Evolutionary conservation across 1,140 invertebrate genomes (phyloP).

Genomic region (Platorchestia sp.): DNA sequence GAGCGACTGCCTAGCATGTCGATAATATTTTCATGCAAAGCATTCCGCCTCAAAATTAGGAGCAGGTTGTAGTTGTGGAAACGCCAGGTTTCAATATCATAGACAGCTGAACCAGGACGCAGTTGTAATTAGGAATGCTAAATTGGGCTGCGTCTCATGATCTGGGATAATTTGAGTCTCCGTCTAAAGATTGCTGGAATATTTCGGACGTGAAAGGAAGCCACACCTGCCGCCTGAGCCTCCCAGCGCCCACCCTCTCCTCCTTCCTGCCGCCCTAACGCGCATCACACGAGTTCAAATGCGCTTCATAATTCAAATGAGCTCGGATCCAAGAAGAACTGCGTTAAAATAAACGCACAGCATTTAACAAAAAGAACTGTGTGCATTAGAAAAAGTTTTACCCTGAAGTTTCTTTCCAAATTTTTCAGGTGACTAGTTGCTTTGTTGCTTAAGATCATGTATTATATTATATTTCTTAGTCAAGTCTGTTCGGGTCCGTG

Average conservation of each 20-base stretch:
- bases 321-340: no score
- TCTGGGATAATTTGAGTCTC: constrained; percentile 18
- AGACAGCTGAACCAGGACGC: background rate
- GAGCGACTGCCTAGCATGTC: background rate
- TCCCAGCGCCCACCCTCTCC: background rate
- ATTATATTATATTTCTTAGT: no score
- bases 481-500: no score
- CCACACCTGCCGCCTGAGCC: constrained; percentile 17
- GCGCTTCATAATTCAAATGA: background rate
- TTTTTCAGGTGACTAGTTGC: no score
- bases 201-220: constrained; percentile 37
- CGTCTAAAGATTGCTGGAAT: constrained; percentile 11
- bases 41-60: background rate
- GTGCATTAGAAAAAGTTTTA: no score
- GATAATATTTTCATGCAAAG: background rate
- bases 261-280: background rate
- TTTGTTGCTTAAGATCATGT: no score
- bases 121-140: background rate
- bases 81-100: background rate
- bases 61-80: background rate
- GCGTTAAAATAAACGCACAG: no score
- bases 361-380: no score
- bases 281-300: background rate
- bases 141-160: constrained; percentile 7
- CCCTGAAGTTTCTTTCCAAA: no score